Evolutionary conservation across 2,113 vertebrate species (phyloP).

Genomic region (Coturnix japonica): DNA sequence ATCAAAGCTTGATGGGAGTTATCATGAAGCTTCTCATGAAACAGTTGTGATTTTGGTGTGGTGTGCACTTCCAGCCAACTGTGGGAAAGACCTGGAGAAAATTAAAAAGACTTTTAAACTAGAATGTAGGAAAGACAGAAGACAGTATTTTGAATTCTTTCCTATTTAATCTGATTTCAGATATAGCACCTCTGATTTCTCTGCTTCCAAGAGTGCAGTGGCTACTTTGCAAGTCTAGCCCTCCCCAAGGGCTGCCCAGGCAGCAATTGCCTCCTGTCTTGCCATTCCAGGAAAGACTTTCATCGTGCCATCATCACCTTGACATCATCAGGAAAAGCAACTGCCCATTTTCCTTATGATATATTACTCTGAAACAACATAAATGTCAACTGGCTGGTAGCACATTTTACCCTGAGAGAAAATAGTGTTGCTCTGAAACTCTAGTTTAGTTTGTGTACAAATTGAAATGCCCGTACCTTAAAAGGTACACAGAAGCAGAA

Average conservation of each 20-base stretch:
- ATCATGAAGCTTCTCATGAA: neutral
- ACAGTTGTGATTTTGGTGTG: neutral
- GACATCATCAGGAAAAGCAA: conserved; percentile 45
- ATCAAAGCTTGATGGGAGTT: neutral
- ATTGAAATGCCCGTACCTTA: neutral
- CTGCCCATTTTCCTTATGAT: conserved; percentile 46
- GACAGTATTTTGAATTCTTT: neutral
- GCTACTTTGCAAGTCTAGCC: neutral
- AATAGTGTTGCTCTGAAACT: neutral
- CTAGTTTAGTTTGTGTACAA: neutral
- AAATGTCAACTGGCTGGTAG: conserved; percentile 54
- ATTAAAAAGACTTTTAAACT: neutral
- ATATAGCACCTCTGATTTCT: neutral
- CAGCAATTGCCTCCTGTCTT: neutral
- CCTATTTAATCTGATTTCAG: neutral
- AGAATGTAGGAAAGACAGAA: neutral
- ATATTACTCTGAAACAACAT: neutral
- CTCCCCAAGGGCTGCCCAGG: neutral
- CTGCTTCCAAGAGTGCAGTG: neutral
- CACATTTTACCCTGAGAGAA: neutral
- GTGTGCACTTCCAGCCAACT: neutral
- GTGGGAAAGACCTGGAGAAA: neutral
- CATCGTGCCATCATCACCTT: conserved; percentile 35
- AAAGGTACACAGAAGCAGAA: neutral
- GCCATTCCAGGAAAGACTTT: conserved; percentile 5